phyloP scores from a whole-genome alignment of 2,797 vertebrate species.

The Hylomyscus alleni region DNA sequence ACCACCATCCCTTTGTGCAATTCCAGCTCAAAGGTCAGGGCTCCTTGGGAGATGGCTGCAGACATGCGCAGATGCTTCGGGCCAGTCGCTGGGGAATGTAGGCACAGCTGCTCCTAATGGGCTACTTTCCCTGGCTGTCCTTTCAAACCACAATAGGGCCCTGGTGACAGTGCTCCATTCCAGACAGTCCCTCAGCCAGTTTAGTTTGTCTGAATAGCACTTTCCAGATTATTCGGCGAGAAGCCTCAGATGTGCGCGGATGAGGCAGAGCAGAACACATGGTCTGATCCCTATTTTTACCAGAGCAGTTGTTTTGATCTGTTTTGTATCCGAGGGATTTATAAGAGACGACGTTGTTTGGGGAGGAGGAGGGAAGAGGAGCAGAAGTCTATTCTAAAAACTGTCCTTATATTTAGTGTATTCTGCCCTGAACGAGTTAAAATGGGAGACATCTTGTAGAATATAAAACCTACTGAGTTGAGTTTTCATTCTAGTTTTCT shows the following conservation, averaged over 20 bases:
- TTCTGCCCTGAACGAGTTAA: not conserved
- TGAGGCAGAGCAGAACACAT: not conserved
- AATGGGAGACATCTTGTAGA: not conserved
- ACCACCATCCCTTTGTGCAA: constrained; percentile 60
- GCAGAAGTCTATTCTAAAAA: constrained; percentile 17
- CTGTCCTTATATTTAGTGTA: not conserved
- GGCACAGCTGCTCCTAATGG: constrained; percentile 57
- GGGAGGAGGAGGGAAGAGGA: too few relatives aligned
- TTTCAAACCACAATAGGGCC: not conserved
- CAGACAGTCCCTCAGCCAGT: not conserved
- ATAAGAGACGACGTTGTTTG: not conserved
- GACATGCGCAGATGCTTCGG: not conserved
- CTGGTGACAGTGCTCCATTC: not conserved
- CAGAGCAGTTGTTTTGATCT: constrained; percentile 63
- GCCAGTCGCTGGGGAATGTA: constrained; percentile 43
- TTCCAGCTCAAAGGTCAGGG: constrained; percentile 59
- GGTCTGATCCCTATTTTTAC: constrained; percentile 43
- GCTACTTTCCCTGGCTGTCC: not conserved
- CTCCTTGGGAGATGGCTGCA: constrained; percentile 47
- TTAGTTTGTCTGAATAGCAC: not conserved
- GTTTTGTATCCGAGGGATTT: constrained; percentile 55
- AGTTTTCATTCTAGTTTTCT: constrained; percentile 16
- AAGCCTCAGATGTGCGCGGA: not conserved
- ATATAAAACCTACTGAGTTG: not conserved
- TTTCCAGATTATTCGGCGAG: constrained; percentile 37